Base-by-base conservation (phyloP, 2,888 invertebrate species). In the Dione vanillae region DNA sequence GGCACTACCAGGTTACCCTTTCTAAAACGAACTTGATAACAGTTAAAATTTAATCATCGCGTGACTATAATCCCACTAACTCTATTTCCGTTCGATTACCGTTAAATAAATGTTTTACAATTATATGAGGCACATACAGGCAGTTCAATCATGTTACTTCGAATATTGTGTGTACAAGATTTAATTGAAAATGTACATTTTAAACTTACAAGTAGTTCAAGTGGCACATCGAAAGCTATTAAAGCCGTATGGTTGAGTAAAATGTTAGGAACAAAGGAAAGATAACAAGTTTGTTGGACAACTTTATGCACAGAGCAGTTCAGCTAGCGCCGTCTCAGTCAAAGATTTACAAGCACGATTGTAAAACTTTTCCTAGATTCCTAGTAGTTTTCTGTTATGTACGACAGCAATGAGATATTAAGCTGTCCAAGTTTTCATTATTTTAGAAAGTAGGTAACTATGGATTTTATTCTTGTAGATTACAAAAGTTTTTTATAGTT, bases 221-320 rank as follows among this genome's bases (percentile, higher is more conserved):
- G 79, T 74, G 74, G 76, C 68, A 77, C 76, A 77, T 80, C 78
- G 75, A 78, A 80, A 80, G 78, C 78, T 79, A 79, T 83, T 80
- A 77, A 78, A 78, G 65, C 78, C 56, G 75, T 59, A 74, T 72
- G 67, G 61, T 67, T 68, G 70, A 66, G 71, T 69, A 65, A 71
- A 78, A 77, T 75, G 71, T 76, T 74, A 58, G 40, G 72, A 75
- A 70, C 67, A 74, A 75, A 74, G 65, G 64, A 74, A 77, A 81
- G 81, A 76, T 76, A 77, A 82, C 74, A 75, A 79, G 81, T 79
- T 80, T 66, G 64, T 70, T 56, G 40, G 56, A 69, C 45, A 76
- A 75, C 74, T 78, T 75, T 76, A 73, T 74, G 72, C 64, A 62
- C 67, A 37, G 69, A 66, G 65, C 65, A 73, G 76, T 67, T 64